Evolutionary conservation across 2,113 vertebrate genomes (phyloP).

Genomic region (Varanus salvator): DNA sequence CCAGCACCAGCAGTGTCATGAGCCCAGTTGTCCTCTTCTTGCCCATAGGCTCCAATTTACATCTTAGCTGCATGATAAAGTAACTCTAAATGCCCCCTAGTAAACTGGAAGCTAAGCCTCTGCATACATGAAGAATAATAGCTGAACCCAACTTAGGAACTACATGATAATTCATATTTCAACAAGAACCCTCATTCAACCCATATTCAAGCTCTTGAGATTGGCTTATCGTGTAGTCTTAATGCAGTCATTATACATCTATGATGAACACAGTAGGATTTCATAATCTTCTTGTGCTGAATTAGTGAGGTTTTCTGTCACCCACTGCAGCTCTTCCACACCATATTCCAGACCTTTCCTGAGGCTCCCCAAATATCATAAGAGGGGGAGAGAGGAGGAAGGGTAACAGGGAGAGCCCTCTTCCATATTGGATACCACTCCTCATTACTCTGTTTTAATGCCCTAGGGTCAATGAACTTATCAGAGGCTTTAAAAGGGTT

Average conservation of each 20-base stretch:
- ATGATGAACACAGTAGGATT: rapidly evolving
- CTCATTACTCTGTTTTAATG: background rate
- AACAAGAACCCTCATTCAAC: no score
- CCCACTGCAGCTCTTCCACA: background rate
- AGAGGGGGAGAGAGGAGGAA: background rate
- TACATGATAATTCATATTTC: no score
- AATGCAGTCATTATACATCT: background rate
- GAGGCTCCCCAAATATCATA: background rate
- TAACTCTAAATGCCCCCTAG: no score
- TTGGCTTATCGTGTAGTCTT: no score
- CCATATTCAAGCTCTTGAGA: no score
- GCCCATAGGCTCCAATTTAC: no score
- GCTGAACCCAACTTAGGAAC: no score
- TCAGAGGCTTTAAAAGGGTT: background rate
- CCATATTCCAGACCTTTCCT: background rate
- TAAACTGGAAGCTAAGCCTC: no score
- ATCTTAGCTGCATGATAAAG: no score
- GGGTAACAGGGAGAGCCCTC: background rate
- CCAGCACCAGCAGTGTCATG: no score
- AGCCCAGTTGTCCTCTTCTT: no score
- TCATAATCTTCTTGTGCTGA: background rate
- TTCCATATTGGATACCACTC: background rate
- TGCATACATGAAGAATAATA: no score
- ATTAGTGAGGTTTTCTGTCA: background rate
- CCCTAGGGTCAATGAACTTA: background rate